These are phyloP conservation scores for Centrocercus urophasianus DNA, from an alignment of 2,113 vertebrate genomes.

Conservation along the genomic window DNA sequence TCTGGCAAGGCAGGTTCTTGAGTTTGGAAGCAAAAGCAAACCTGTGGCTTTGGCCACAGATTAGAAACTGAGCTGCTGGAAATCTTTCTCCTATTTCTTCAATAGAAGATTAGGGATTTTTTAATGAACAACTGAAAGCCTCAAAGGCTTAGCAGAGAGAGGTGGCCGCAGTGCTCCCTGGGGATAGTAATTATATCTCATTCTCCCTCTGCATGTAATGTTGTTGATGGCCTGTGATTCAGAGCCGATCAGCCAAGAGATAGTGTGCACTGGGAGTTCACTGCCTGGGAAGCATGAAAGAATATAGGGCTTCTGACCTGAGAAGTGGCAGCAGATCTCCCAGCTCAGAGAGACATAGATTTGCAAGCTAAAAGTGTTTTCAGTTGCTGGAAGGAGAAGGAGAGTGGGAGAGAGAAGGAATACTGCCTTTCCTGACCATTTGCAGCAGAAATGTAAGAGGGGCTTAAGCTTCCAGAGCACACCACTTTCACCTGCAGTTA, in stretches of 20 bases:
- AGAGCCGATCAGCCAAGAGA: slow-evolving; percentile 18
- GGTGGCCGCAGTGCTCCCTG: neutral
- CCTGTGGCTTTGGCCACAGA: neutral
- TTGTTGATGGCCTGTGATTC: neutral
- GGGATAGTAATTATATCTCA: neutral
- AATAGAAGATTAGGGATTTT: neutral
- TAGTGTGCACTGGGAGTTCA: accelerated
- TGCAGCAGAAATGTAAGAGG: neutral
- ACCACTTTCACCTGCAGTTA: neutral
- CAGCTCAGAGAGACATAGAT: neutral
- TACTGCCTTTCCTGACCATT: neutral
- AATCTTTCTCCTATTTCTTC: neutral
- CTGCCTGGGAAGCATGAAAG: accelerated
- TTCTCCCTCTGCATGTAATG: neutral
- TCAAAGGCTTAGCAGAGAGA: neutral
- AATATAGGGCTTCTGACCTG: neutral
- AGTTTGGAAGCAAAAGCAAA: neutral
- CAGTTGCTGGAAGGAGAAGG: neutral
- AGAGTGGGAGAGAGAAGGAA: neutral
- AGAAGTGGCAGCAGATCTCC: neutral
- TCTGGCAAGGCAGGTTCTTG: neutral
- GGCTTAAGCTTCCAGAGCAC: neutral
- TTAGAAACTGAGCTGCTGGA: accelerated
- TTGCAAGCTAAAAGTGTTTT: slow-evolving; percentile 8
- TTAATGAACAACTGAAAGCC: neutral